Base-by-base conservation (phyloP, 2,113 vertebrate genomes). In the Turnix velox region DNA sequence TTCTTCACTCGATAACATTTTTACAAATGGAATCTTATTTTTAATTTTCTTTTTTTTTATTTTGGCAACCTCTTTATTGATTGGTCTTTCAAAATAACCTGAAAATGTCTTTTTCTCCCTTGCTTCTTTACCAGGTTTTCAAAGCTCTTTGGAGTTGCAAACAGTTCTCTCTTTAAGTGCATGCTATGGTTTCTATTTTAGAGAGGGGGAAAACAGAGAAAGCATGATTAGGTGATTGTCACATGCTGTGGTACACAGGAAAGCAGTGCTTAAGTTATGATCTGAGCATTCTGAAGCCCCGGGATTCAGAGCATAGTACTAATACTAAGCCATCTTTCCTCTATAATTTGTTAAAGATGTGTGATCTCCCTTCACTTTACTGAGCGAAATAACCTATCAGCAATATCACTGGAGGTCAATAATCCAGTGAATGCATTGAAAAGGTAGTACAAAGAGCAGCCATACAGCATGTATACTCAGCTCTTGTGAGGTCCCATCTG, bases 191-290 rank as follows among this genome's bases (percentile, higher is more conserved):
- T 75, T 71, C 23, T 86, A 4, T 62, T 77, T 69, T 39, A 57
- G 46, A 59, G 28, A 74, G 72, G 48, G 24, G 72, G 48, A 22
- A 75, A 91, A 61, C 45, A 86, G 40, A 27, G 30, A 62, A 55
- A 42, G 24, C 3, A 0, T 3, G 4, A 19, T 22, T 74, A 71
- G 65, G 33, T 78, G 54, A 75, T 90, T 87, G 37, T 39, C 52
- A 30, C 18, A 19, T 8, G 0, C 0, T 33, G 33, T 55, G 48
- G 25, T 61, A 67, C 18, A 4, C 16, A 52, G 39, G 39, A 48
- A 74, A 55, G 72, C 33, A 48, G 31, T 24, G 33, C 20, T 54
- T 58, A 19, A 42, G 46, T 55, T 79, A n/a, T 39, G 24, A 79
- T 43, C 14, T 4, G 57, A 69, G 68, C 12, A n/a, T n/a, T 66